Base-by-base conservation (phyloP, 2,888 invertebrate species). In the Heliconius ismenius region DNA sequence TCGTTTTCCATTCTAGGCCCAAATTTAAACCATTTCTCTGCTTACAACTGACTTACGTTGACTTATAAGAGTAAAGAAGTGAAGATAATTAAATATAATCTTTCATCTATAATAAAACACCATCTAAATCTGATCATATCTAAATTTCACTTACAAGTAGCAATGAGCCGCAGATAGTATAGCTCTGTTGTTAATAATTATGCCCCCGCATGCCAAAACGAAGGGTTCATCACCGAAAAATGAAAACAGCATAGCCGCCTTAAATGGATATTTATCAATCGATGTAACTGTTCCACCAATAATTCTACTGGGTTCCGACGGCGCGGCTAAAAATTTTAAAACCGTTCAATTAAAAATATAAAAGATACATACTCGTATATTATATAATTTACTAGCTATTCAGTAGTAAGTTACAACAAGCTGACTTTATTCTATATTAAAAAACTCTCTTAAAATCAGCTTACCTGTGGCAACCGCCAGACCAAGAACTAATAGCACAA, bases 191-290 rank as follows among this genome's bases (percentile, higher is more conserved):
- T 74, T 81, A 54, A 83, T 74, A 65, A 83, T 81, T 18, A 81
- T 58, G 2, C 81, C 83, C 36, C 79, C 83, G 69, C 83, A 84
- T n/a, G 65, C n/a, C 63, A 81, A 82, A 11, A 73, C 21, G 63
- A 78, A 81, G 21, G 65, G 70, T 6, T 77, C 78, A 21, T 74
- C 54, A 3, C 77, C 79, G n/a, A 75, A 74, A 76, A 78, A 78
- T 18, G 85, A 81, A 76, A 77, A 82, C 28, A 88, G 68, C 28
- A 89, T 68, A 36, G 84, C 78, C 0, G 79, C 85, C 6, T 85
- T 85, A n/a, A 79, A 81, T 6, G 89, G 89, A 74, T 88, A 88
- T 58, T 80, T 78, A 4, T 75, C 73, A 28, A 82, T 82, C 6
- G 63, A 70, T 1, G 80, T 80, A 13, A 75, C 49, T 4, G 76